These are phyloP conservation scores for Drosophila arizonae DNA, from an alignment of 1,140 invertebrate genomes.

Conservation along the genomic window DNA sequence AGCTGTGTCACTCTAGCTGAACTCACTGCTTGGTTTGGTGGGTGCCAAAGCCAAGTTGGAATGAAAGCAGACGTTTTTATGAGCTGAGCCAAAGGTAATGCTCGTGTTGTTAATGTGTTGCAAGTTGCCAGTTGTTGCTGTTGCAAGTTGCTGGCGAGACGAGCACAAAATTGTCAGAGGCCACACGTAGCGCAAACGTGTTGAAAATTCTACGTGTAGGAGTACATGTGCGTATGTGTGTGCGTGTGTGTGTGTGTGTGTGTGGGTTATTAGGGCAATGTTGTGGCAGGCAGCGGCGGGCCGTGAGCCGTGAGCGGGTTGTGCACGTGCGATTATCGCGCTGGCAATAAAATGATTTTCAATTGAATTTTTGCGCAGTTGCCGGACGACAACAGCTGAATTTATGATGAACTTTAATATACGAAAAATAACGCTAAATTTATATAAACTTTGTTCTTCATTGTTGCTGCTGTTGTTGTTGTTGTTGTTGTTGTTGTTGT, in stretches of 20 bases:
- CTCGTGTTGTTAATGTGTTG: conserved; percentile 21
- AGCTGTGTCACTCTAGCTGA: no score
- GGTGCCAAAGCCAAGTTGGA: neutral
- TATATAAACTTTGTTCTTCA: no score
- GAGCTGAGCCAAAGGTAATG: conserved; percentile 10
- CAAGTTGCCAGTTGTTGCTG: neutral
- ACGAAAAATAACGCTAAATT: no score
- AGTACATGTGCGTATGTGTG: neutral
- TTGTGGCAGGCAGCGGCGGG: neutral
- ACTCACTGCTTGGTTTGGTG: no score
- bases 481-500: conserved; percentile 9
- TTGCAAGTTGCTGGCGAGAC: conserved; percentile 4
- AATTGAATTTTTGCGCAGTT: conserved; percentile 64
- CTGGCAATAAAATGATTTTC: conserved; percentile 71
- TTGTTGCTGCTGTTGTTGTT: conserved; percentile 5
- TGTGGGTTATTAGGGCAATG: no score
- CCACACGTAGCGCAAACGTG: conserved; percentile 69
- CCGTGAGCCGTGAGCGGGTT: neutral
- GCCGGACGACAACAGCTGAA: conserved; percentile 49
- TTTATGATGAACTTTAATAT: conserved; percentile 67
- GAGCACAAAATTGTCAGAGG: conserved; percentile 62
- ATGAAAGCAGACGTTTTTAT: conserved; percentile 11
- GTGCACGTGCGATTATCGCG: conserved; percentile 47
- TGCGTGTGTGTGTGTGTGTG: neutral
- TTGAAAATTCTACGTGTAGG: conserved; percentile 54